phyloP scores from a whole-genome alignment of 2,888 invertebrate species.

The Sussaba pulchella region DNA sequence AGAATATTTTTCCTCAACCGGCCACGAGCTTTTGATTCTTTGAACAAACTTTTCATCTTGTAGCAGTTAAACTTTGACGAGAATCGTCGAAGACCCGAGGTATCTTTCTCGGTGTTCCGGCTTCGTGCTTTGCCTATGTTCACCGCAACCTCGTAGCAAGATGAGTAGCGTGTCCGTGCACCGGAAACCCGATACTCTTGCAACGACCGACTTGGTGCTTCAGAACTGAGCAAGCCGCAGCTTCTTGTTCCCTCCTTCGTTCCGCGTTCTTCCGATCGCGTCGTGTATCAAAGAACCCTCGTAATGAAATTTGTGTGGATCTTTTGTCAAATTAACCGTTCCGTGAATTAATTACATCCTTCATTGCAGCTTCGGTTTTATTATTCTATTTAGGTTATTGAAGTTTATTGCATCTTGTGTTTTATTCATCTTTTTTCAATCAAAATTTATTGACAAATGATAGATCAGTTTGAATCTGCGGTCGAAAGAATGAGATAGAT shows the following conservation, averaged over 20 bases:
- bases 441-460: no score
- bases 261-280: background rate
- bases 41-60: conserved; percentile 48
- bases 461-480: no score
- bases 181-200: conserved; percentile 22
- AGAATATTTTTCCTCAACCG: conserved; percentile 29
- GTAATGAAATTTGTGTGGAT: background rate
- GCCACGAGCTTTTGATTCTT: conserved; percentile 13
- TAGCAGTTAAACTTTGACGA: conserved; percentile 42
- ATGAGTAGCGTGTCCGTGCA: background rate
- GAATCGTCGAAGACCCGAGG: conserved; percentile 21
- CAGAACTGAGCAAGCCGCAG: conserved; percentile 7
- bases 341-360: no score
- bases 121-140: background rate
- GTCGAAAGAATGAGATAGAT: no score
- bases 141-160: conserved; percentile 4
- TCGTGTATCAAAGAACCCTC: conserved; percentile 11
- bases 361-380: no score
- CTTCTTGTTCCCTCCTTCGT: background rate
- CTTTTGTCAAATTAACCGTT: no score
- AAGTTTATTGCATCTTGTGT: no score
- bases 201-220: conserved; percentile 13
- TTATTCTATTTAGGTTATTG: no score
- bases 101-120: conserved; percentile 11
- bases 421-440: no score